A percentile compares a stretch with the other conserved stretches of the same genome.
These are phyloP conservation scores for Thamnaconus septentrionalis DNA, from an alignment of 2,113 vertebrate genomes.

Conservation along the genomic window DNA sequence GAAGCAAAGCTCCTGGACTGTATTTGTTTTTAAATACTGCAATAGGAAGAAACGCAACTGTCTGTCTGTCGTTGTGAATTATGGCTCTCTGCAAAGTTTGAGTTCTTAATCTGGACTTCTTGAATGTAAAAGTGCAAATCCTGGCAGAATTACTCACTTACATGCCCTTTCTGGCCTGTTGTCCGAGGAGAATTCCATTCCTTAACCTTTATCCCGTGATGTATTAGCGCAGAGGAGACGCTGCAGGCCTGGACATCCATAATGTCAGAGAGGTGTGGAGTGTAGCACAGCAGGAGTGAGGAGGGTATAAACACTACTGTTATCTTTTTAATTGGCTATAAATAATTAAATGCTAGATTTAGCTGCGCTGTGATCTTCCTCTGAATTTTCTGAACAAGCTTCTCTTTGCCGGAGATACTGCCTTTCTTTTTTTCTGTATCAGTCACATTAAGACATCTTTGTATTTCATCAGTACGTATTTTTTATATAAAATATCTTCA, in stretches of 20 bases:
- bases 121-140: conserved; percentile 39
- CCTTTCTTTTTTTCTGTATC: not conserved
- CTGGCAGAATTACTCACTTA: conserved; percentile 60
- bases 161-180: conserved; percentile 58
- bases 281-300: conserved; percentile 29
- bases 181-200: conserved; percentile 56
- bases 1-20: not conserved
- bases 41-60: conserved; percentile 2
- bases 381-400: conserved; percentile 3
- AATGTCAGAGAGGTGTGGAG: conserved; percentile 44
- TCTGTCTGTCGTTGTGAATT: conserved; percentile 1
- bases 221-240: conserved; percentile 53
- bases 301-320: conserved; percentile 39
- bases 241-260: conserved; percentile 59
- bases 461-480: too few relatives aligned
- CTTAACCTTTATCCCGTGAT: conserved; percentile 73
- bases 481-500: too few relatives aligned
- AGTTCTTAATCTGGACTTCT: conserved; percentile 52
- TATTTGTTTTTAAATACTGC: conserved; percentile 22
- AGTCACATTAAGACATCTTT: too few relatives aligned
- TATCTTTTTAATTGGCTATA: conserved; percentile 59
- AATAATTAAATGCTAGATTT: conserved; percentile 46
- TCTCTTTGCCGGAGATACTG: not conserved
- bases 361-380: not conserved
- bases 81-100: conserved; percentile 26